Evolutionary conservation across 1,140 invertebrate species (phyloP).

Genomic region (Drosophila simulans): DNA sequence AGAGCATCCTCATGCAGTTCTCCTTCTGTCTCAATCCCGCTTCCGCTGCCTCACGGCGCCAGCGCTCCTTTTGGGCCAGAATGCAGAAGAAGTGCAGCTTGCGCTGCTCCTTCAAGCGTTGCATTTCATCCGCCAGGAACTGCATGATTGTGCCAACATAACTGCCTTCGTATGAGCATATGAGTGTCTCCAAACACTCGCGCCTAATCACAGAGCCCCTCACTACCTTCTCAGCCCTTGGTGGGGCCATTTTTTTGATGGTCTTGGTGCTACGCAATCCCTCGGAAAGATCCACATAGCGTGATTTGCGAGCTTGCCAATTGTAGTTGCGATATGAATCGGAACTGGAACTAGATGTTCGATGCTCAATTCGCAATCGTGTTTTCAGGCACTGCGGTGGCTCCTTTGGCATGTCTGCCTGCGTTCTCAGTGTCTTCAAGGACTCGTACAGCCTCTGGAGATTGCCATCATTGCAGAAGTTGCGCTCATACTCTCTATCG

Average conservation of each 20-base stretch:
- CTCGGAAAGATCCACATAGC: background rate
- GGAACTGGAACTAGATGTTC: background rate
- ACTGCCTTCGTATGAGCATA: slow-evolving; percentile 67
- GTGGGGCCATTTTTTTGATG: background rate
- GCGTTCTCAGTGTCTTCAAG: slow-evolving; percentile 38
- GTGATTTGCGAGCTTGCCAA: background rate
- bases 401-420: slow-evolving; percentile 15
- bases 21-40: slow-evolving; percentile 88
- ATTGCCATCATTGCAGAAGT: slow-evolving; percentile 75
- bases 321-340: background rate
- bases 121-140: slow-evolving; percentile 87
- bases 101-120: slow-evolving; percentile 88
- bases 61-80: slow-evolving; percentile 88
- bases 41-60: slow-evolving; percentile 88
- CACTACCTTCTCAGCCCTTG: background rate
- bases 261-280: too few species aligned
- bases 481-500: slow-evolving; percentile 73
- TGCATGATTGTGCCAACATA: slow-evolving; percentile 74
- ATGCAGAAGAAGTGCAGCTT: slow-evolving; percentile 89
- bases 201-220: slow-evolving; percentile 7
- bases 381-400: slow-evolving; percentile 44
- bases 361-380: background rate
- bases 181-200: slow-evolving; percentile 56
- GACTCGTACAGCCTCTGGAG: slow-evolving; percentile 75
- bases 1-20: slow-evolving; percentile 86